phyloP scores from a whole-genome alignment of 1,140 invertebrate genomes.

The Drosophila sturtevanti region DNA sequence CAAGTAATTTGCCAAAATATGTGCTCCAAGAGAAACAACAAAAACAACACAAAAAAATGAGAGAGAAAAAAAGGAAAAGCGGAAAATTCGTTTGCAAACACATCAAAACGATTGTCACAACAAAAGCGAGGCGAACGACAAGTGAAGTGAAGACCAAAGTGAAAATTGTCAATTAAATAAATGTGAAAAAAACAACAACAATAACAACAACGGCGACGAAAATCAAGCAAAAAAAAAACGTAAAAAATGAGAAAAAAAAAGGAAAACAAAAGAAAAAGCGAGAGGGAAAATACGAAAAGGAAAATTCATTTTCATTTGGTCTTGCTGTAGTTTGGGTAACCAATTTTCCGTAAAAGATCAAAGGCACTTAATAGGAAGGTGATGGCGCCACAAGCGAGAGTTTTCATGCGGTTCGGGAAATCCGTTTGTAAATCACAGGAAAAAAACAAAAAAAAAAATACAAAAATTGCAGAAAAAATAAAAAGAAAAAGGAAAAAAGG shows the following conservation, averaged over 20 bases:
- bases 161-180: constrained; percentile 77
- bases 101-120: constrained; percentile 75
- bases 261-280: neutral
- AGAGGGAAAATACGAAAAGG: constrained; percentile 24
- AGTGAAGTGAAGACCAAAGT: constrained; percentile 44
- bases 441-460: neutral
- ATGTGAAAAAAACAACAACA: constrained; percentile 9
- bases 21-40: constrained; percentile 7
- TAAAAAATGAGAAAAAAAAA: neutral
- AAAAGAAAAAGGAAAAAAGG: neutral
- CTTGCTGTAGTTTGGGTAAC: constrained; percentile 39
- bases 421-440: constrained; percentile 1
- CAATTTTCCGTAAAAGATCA: constrained; percentile 74
- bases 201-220: too few relatives aligned
- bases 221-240: neutral
- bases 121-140: constrained; percentile 48
- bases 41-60: neutral
- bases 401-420: neutral
- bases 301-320: constrained; percentile 38
- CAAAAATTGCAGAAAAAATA: too few relatives aligned
- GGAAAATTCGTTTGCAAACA: constrained; percentile 55
- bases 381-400: constrained; percentile 47
- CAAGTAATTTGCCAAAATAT: constrained; percentile 40
- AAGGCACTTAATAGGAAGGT: constrained; percentile 72
- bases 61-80: constrained; percentile 9